Percentiles rank a stretch among this genome's conserved stretches.
Evolutionary conservation across 2,888 invertebrate genomes (phyloP).

Genomic region (Meta bourneti): DNA sequence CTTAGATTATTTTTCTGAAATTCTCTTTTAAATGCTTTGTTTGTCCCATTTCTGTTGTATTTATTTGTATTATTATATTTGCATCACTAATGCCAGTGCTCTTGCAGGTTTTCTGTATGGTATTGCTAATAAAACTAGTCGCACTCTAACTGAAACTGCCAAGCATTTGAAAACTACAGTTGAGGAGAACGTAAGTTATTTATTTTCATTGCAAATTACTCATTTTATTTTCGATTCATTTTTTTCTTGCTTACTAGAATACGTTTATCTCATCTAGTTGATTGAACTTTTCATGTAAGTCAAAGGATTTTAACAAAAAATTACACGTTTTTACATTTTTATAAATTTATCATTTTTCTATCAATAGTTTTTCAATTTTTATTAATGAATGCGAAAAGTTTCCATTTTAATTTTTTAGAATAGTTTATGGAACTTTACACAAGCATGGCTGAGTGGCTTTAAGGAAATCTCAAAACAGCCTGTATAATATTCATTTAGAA

Average conservation of each 20-base stretch:
- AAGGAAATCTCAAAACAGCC: too few relatives aligned
- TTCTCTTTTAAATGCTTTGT: background rate
- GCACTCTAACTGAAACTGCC: slow-evolving; percentile 92
- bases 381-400: too few relatives aligned
- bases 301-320: background rate
- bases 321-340: too few relatives aligned
- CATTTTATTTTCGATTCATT: background rate
- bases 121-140: slow-evolving; percentile 97
- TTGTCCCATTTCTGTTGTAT: too few relatives aligned
- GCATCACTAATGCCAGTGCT: background rate
- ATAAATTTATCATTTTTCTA: too few relatives aligned
- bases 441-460: too few relatives aligned
- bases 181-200: slow-evolving; percentile 92
- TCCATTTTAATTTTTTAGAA: too few relatives aligned
- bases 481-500: too few relatives aligned
- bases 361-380: too few relatives aligned
- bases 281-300: background rate
- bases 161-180: slow-evolving; percentile 97
- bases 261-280: background rate
- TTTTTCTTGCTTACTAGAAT: background rate
- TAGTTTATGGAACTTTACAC: too few relatives aligned
- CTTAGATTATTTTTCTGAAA: background rate
- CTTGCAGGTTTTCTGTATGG: slow-evolving; percentile 89
- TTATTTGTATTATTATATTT: background rate
- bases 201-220: background rate